A percentile compares a stretch with the other conserved stretches of the same genome.
These are phyloP conservation scores for Hemicordylus capensis DNA, from an alignment of 2,113 vertebrate species.

Conservation along the genomic window DNA sequence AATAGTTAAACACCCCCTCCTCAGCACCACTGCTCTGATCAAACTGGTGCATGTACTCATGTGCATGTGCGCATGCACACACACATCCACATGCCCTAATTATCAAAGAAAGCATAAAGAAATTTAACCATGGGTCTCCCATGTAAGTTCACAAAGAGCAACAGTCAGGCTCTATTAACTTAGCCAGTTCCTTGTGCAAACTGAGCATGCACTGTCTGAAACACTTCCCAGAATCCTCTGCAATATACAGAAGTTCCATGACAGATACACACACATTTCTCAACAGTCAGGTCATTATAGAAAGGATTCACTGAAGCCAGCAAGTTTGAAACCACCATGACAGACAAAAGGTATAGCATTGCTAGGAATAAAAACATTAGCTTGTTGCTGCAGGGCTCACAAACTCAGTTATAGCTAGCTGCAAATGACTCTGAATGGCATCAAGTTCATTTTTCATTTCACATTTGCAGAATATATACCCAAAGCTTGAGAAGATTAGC, in stretches of 20 bases:
- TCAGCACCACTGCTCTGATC: no score
- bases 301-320: neutral
- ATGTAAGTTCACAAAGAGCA: no score
- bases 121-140: no score
- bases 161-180: no score
- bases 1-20: no score
- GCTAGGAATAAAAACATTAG: neutral
- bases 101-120: no score
- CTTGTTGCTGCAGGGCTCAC: neutral
- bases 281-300: neutral
- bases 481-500: constrained; percentile 8
- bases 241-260: neutral
- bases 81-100: no score
- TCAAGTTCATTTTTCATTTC: constrained; percentile 19
- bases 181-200: no score
- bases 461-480: neutral
- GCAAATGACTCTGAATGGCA: constrained; percentile 4
- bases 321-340: neutral
- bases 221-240: neutral
- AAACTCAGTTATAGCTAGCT: neutral
- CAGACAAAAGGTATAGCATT: neutral
- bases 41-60: no score
- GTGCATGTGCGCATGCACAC: no score
- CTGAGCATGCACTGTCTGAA: neutral
- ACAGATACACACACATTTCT: neutral